phyloP scores from a whole-genome alignment of 2,888 invertebrate species.

The Aspidapion aeneum region DNA sequence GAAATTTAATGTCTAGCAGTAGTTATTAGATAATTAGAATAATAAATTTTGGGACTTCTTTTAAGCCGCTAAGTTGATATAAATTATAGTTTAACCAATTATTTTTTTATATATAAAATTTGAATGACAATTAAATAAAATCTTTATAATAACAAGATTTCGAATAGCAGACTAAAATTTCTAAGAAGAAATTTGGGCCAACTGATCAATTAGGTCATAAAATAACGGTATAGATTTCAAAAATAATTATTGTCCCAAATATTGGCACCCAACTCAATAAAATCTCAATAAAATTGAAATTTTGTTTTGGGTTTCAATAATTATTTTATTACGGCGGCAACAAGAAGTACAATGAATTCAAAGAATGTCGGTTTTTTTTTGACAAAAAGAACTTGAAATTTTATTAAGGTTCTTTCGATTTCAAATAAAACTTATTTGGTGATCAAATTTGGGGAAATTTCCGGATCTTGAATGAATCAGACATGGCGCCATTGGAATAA shows the following conservation, averaged over 20 bases:
- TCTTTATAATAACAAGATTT: too few species aligned
- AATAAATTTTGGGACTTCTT: too few species aligned
- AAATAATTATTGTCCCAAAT: neutral
- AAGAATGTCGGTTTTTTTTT: neutral
- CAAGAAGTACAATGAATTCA: neutral
- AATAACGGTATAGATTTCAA: neutral
- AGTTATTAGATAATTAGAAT: too few species aligned
- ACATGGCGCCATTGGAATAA: neutral
- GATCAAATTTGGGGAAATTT: neutral
- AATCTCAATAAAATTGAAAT: neutral
- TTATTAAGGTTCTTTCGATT: neutral
- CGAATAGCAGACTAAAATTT: too few species aligned
- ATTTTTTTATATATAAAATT: too few species aligned
- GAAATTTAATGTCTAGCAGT: too few species aligned
- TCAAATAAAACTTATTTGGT: neutral
- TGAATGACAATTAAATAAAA: too few species aligned
- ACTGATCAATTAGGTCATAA: neutral
- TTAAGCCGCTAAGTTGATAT: too few species aligned
- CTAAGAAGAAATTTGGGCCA: neutral
- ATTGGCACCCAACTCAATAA: neutral
- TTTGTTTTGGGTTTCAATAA: neutral
- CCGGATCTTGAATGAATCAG: neutral
- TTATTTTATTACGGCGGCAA: neutral
- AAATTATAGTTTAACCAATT: too few species aligned
- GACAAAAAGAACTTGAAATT: neutral